Evolutionary conservation across 1,140 invertebrate species (phyloP), one percentile per base, ranked within the genome.

Genomic region (Aethina tumida): DNA sequence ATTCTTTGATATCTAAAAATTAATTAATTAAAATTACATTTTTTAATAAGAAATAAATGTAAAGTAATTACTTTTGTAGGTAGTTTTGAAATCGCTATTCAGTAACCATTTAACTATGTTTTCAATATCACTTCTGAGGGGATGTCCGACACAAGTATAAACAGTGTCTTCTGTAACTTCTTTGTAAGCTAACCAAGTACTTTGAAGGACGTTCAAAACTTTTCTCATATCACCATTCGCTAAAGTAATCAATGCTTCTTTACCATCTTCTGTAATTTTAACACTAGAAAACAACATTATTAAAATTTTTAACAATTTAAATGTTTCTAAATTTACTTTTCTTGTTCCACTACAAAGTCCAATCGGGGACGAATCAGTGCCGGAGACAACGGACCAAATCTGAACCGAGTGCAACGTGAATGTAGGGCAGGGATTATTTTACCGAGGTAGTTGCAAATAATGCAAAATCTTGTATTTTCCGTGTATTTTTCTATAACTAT

Each of bases 381-480:
- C 5, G 74, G 63, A 8, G 73, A 73, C 0, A 99, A 66, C 2
- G 97, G 96, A 3, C 89, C 93, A 65, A 99, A 99, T 39, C 97
- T 74, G 56, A 99, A 99, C 38, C 93, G 75, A 1, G 95, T 99
- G 63, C 96, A 99, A 44, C 97, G 70, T 12, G 96, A 99, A 62
- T 99, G 96, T 22, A 99, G 66, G 1, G 97, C 95, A 14, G 96
- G 96, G 47, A 97, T 99, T 15, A 99, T 98, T 69, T 97, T 97
- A 40, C 88, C 89, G 25, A 99, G 63, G 63, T 99, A 99, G 66
- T 99, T 99, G 64, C 95, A 97, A 55, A 99, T 98, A 26, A 99
- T 82, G 59, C 97, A 99, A 62, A 99, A 99, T 16, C 97, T 69
- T 1, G 95, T 89, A 65, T 97, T 99, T 39, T 97, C 92, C 14